Evolutionary conservation across 2,797 vertebrate genomes (phyloP), one percentile per base, ranked within the genome.

Genomic region (Anguilla megastoma): DNA sequence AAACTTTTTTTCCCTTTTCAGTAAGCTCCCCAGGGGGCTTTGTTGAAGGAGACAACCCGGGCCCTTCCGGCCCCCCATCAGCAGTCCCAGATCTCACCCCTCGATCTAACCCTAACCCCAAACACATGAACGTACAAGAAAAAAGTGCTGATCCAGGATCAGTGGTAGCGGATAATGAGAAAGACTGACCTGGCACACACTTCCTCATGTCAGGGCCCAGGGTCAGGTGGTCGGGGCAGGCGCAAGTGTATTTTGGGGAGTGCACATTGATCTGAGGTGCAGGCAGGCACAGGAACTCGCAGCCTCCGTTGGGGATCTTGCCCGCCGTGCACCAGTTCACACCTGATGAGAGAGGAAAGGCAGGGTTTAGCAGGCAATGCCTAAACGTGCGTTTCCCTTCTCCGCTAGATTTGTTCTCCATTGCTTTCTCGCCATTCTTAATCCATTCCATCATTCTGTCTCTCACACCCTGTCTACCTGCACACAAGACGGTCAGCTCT

Each of bases 251-350:
- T 90, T 96, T 97, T 16, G 97, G 95, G 0, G 97, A 97, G 66
- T 14, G 93, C 0, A 79, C 0, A 79, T 90, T 94, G 90, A 97
- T 95, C 52, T 87, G 92, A 0, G 98, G 97, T 1, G 97, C 97
- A 0, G 98, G 97, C 1, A 99, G 97, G 88, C 98, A 99, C 89
- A 99, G 91, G 88, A 96, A 97, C 88, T 96, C 96, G 89, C 98
- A 99, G 41, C 97, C 97, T 0, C 97, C 97, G 0, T 98, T 97
- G 0, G 85, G 87, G 1, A 88, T 76, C 36, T 91, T 85, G 0
- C 90, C 86, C 33, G 88, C 91, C 27, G 88, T 93, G 93, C 98
- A 98, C 97, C 97, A 97, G 93, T 98, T 97, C 9, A 90, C 89
- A 76, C 96, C 98, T 98, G n/a, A 69, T 0, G 24, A 27, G 6